Base-by-base conservation (phyloP, 2,797 vertebrate species). In the Microctenopoma steveboyesi region DNA sequence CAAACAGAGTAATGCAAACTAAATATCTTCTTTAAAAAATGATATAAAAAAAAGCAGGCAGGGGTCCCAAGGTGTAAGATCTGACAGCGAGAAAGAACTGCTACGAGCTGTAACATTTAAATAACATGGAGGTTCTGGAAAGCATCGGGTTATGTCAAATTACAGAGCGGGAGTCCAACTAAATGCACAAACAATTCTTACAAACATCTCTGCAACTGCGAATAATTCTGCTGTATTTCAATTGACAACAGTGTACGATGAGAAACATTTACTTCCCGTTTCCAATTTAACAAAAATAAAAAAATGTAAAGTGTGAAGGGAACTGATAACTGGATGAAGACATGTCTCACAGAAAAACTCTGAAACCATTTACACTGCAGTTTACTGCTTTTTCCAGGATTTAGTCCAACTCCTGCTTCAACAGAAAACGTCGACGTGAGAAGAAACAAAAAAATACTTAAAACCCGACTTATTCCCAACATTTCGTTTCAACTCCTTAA, bases 141-240 rank as follows among this genome's bases (percentile, higher is more conserved):
- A 72, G 74, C 68, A 66, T 68, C 16, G 12, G 14, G 28, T 30
- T 5, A 28, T 3, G 18, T 58, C 51, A 25, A 8, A 50, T 47
- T 28, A 8, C 9, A 55, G 9, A 57, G 13, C 51, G 35, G 9
- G 27, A 61, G 22, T 40, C 37, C 48, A 43, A 63, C 46, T 53
- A 46, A 27, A 10, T 37, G 22, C 37, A 49, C 37, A 47, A 39
- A n/a, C 1, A 14, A 10, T 45, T 16, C 39, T 60, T 30, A 50
- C 53, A 55, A 18, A 43, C 55, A 47, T 18, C 15, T 9, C 18
- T 51, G 14, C 11, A 42, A 37, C 40, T 16, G 22, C 4, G 3
- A 2, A 30, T 3, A 16, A 18, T 7, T 48, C 45, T 39, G 43
- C 18, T 52, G n/a, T 13, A 27, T 8, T 27, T 13, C 3, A 9